phyloP scores from a whole-genome alignment of 2,113 vertebrate species.

The Ctenomys sociabilis region DNA sequence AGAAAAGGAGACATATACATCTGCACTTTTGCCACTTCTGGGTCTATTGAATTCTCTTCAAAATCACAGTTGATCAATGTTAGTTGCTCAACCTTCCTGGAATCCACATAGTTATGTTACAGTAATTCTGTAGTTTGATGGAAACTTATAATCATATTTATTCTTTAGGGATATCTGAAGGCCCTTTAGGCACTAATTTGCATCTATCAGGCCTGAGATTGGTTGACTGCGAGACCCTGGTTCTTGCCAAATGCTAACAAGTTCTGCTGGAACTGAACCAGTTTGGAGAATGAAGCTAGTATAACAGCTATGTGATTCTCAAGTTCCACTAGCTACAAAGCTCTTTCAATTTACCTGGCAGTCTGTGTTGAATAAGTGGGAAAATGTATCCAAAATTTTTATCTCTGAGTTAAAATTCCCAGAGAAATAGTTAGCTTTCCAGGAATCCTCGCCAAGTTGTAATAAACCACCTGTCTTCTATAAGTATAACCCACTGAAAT shows the following conservation, averaged over 20 bases:
- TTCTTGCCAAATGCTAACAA: conserved; percentile 47
- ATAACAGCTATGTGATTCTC: conserved; percentile 65
- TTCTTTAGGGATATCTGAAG: not conserved
- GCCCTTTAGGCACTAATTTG: not conserved
- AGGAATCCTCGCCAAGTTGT: conserved; percentile 74
- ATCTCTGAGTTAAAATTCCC: conserved; percentile 76
- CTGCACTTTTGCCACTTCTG: not conserved
- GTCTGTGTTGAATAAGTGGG: conserved; percentile 71
- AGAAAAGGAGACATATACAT: not conserved
- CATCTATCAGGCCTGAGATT: not conserved
- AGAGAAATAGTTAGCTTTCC: conserved; percentile 69
- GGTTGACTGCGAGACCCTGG: not conserved
- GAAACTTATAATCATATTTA: conserved; percentile 29
- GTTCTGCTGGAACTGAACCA: conserved; percentile 64
- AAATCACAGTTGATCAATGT: not conserved
- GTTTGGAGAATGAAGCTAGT: conserved; percentile 45
- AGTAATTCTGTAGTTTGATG: not conserved
- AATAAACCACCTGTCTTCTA: conserved; percentile 75
- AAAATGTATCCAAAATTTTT: conserved; percentile 73
- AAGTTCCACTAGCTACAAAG: conserved; percentile 36
- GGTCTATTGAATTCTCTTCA: not conserved
- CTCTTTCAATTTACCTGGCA: conserved; percentile 72
- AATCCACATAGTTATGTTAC: conserved; percentile 12
- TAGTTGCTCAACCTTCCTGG: not conserved
- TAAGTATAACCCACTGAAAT: conserved; percentile 46